phyloP scores from a whole-genome alignment of 2,113 vertebrate genomes.

The Ursus arctos region DNA sequence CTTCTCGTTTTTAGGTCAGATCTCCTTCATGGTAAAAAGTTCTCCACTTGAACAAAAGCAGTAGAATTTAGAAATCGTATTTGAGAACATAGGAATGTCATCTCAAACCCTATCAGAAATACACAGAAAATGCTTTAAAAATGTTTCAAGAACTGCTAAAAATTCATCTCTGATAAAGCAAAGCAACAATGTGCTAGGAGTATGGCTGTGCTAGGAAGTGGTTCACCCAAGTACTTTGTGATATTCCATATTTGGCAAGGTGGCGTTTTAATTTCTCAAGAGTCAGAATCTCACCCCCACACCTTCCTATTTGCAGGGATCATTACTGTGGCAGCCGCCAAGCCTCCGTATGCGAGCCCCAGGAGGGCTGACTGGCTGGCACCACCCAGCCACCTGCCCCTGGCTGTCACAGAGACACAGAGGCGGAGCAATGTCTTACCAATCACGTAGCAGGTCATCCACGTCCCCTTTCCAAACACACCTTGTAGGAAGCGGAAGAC shows the following conservation, averaged over 20 bases:
- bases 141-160: neutral
- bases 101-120: neutral
- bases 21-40: neutral
- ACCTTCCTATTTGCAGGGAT: neutral
- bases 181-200: neutral
- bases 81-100: neutral
- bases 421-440: constrained; percentile 87
- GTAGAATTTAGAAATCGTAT: neutral
- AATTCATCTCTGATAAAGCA: neutral
- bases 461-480: constrained; percentile 95
- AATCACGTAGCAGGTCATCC: constrained; percentile 96
- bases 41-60: neutral
- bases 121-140: neutral
- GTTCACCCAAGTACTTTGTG: neutral
- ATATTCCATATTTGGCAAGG: neutral
- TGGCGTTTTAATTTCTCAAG: neutral
- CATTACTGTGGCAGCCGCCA: fast-evolving
- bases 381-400: neutral
- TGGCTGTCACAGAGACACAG: neutral
- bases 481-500: constrained; percentile 95
- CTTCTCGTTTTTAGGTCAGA: neutral
- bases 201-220: fast-evolving
- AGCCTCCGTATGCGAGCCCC: fast-evolving
- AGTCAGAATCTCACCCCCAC: neutral
- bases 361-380: neutral